These are phyloP conservation scores for Odontophorus gujanensis DNA, from an alignment of 2,113 vertebrate species.

Conservation along the genomic window DNA sequence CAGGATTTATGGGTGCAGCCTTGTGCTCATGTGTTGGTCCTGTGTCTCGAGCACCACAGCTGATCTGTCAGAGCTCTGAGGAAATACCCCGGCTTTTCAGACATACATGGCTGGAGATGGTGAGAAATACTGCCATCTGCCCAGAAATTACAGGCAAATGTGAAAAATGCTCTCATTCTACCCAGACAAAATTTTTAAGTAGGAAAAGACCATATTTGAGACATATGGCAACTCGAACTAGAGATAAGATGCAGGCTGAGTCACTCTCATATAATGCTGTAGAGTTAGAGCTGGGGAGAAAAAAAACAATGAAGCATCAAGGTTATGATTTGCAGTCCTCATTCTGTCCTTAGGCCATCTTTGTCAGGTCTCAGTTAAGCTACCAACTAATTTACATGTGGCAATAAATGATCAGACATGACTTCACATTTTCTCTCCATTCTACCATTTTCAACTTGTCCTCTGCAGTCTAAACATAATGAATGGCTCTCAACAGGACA, in stretches of 20 bases:
- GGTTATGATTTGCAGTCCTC: not conserved
- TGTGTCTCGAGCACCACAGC: not conserved
- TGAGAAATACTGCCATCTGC: not conserved
- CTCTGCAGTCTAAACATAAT: not conserved
- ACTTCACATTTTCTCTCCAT: conserved; percentile 21
- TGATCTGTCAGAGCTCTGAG: not conserved
- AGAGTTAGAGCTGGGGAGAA: not conserved
- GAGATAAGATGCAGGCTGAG: not conserved
- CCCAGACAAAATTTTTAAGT: not conserved
- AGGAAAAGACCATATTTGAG: not conserved
- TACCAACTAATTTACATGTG: not conserved
- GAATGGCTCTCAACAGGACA: not conserved
- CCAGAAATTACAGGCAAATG: not conserved
- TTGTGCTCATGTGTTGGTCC: not conserved
- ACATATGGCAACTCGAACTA: not conserved
- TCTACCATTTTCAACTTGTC: not conserved
- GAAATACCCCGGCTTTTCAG: not conserved
- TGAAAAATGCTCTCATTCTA: not conserved
- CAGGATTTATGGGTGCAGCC: not conserved
- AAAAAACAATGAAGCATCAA: not conserved
- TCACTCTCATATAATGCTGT: not conserved
- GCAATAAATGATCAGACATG: not conserved
- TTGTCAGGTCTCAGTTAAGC: conserved; percentile 1
- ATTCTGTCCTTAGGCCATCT: not conserved
- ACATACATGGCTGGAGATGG: not conserved